A percentile compares a stretch with the other conserved stretches of the same genome.
These are phyloP conservation scores for Drosophila quadrilineata DNA, from an alignment of 1,140 invertebrate genomes.

Conservation along the genomic window DNA sequence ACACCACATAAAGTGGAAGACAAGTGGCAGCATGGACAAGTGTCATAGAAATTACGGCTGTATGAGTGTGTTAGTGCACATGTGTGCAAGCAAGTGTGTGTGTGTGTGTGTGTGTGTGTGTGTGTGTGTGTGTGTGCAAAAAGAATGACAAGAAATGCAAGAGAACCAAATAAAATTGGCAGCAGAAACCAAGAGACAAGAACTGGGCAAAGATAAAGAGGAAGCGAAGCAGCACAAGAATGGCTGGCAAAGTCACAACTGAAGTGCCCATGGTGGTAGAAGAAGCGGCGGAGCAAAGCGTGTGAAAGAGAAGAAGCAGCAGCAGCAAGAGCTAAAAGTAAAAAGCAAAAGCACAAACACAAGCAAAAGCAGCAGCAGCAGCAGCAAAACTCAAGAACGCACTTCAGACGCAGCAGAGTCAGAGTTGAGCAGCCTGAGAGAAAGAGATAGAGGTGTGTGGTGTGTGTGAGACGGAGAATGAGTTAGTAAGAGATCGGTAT, in stretches of 20 bases:
- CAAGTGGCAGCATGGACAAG: constrained; percentile 74
- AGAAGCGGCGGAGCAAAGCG: constrained; percentile 17
- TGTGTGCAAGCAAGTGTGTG: constrained; percentile 3
- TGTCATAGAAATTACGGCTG: constrained; percentile 70
- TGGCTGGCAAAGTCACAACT: constrained; percentile 30
- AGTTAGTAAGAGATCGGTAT: background rate
- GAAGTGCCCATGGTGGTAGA: no score
- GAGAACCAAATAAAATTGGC: constrained; percentile 51
- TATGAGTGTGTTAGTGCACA: constrained; percentile 5
- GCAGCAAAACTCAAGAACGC: constrained; percentile 64
- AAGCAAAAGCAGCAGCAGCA: constrained; percentile 26
- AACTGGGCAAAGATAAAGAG: constrained; percentile 30
- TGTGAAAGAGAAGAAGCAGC: constrained; percentile 22
- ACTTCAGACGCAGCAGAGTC: constrained; percentile 65
- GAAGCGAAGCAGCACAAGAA: constrained; percentile 28
- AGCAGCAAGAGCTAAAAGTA: constrained; percentile 19
- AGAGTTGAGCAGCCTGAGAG: constrained; percentile 33
- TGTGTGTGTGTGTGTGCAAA: constrained; percentile 50
- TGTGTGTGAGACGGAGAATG: no score
- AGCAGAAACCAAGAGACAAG: no score
- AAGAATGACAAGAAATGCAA: constrained; percentile 72
- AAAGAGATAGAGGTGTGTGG: constrained; percentile 37
- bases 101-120: constrained; percentile 17
- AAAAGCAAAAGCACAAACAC: constrained; percentile 1
- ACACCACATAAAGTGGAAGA: constrained; percentile 76